These are phyloP conservation scores for Hybos culiciformis DNA, from an alignment of 2,888 invertebrate species.

Conservation along the genomic window DNA sequence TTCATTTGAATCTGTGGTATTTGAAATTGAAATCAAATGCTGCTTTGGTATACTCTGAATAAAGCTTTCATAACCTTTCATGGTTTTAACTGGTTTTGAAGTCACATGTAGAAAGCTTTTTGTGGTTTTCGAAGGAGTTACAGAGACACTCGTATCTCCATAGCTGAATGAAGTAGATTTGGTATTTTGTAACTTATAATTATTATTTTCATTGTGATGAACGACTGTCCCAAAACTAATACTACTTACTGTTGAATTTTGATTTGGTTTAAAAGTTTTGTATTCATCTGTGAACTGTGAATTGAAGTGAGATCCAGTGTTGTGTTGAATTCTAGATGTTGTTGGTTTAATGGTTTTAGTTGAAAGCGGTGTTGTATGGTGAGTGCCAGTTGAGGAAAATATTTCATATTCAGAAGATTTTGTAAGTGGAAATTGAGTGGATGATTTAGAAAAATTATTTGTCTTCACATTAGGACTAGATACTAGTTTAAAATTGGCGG, in stretches of 20 bases:
- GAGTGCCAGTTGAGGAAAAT: no score
- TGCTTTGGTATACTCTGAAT: conserved; percentile 22
- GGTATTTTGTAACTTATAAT: no score
- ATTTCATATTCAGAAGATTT: no score
- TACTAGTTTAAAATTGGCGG: no score
- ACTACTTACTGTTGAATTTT: background rate
- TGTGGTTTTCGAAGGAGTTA: conserved; percentile 8
- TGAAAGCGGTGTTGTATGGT: no score
- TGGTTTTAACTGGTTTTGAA: conserved; percentile 8
- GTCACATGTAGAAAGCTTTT: no score
- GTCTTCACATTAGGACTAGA: no score
- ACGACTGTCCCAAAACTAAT: background rate
- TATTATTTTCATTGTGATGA: no score
- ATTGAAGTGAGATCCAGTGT: background rate
- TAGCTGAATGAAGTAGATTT: no score
- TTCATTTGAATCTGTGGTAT: background rate
- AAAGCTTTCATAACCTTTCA: conserved; percentile 29
- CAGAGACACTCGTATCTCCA: no score
- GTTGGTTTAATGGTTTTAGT: conserved; percentile 9
- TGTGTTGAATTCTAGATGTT: conserved; percentile 16
- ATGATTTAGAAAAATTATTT: no score
- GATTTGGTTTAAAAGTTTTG: background rate
- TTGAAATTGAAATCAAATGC: background rate
- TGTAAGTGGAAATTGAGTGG: no score
- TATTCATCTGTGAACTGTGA: background rate